These are phyloP conservation scores for Coelinius sp. DNA, from an alignment of 2,888 invertebrate species.

Conservation along the genomic window DNA sequence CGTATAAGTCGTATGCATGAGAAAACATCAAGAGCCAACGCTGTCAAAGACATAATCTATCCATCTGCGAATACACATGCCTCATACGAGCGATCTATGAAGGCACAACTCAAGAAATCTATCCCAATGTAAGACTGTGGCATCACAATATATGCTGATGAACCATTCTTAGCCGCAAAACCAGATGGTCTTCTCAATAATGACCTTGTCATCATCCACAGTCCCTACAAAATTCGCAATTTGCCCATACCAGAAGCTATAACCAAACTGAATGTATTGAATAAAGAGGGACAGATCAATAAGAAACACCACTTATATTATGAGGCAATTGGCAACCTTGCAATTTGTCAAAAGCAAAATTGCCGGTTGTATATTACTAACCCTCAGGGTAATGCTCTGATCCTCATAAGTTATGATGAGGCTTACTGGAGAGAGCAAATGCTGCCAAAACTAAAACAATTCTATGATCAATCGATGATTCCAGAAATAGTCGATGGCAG, in stretches of 20 bases:
- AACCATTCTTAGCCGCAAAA: background rate
- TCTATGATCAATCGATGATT: no score
- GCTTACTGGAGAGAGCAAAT: no score
- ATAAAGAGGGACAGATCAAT: background rate
- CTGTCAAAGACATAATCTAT: background rate
- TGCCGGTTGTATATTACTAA: no score
- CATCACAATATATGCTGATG: background rate
- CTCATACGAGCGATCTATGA: background rate
- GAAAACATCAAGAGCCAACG: background rate
- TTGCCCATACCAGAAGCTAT: background rate
- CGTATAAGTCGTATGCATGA: background rate
- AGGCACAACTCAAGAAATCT: background rate
- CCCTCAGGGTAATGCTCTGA: no score
- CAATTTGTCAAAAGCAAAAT: background rate
- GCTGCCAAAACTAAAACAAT: no score
- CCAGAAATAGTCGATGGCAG: no score
- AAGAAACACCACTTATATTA: background rate
- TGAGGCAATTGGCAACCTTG: background rate
- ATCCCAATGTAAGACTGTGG: background rate
- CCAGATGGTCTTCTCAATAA: background rate
- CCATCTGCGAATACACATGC: background rate
- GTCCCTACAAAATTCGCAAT: background rate
- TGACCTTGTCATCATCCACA: background rate
- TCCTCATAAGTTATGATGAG: no score
- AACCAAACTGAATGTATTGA: background rate